Conservation (phyloP, 2,888 invertebrate genomes). For the Cotesia congregata region DNA sequence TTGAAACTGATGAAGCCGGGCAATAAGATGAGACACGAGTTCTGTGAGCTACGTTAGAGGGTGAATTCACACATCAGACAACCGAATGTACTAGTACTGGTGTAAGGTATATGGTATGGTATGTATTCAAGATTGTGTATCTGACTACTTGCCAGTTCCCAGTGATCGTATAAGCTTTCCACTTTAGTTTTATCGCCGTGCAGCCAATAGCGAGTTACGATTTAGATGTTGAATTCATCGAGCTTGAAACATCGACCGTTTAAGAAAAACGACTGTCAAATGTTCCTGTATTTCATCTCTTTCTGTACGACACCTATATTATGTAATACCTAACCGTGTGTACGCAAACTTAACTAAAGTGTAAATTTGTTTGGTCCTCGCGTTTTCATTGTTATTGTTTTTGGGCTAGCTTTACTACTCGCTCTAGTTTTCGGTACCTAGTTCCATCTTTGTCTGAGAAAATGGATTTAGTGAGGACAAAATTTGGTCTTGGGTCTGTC, state of each 20-base stretch:
- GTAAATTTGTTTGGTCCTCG: background rate
- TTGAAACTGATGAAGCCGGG: constrained; percentile 30
- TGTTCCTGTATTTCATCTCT: background rate
- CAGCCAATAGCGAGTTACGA: constrained; percentile 11
- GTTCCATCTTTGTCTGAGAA: background rate
- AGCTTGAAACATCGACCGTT: background rate
- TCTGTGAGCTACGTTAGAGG: background rate
- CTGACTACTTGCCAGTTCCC: background rate
- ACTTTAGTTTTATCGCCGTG: background rate
- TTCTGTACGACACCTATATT: background rate
- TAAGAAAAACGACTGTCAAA: background rate
- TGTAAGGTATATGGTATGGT: background rate
- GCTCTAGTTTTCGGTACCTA: background rate
- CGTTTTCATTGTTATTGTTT: background rate
- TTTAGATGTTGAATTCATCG: constrained; percentile 4
- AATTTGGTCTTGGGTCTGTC: background rate
- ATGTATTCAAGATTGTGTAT: background rate
- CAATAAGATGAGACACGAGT: constrained; percentile 18
- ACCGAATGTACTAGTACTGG: background rate
- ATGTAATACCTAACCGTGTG: too few relatives aligned
- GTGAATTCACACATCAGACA: background rate
- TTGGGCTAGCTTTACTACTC: background rate
- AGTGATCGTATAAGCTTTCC: constrained; percentile 15
- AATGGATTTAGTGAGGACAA: background rate
- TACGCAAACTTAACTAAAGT: background rate